These are phyloP conservation scores for Clarias magur DNA, from an alignment of 2,113 vertebrate species.

Conservation along the genomic window DNA sequence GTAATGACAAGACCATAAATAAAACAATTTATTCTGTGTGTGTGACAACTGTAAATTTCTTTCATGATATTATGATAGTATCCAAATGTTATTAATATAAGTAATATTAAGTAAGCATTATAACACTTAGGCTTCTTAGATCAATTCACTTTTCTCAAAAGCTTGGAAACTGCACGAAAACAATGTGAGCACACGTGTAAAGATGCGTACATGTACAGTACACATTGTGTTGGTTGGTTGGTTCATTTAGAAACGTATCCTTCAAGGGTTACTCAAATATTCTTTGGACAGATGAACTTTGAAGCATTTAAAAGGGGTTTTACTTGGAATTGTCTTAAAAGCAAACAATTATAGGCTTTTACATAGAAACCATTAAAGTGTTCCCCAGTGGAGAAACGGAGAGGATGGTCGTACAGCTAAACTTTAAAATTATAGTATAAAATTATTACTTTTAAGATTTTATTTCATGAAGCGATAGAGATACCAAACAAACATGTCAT, in stretches of 20 bases:
- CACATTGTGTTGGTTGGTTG: neutral
- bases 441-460: neutral
- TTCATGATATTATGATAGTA: neutral
- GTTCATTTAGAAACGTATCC: neutral
- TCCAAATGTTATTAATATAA: neutral
- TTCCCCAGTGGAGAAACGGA: neutral
- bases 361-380: neutral
- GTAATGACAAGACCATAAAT: slow-evolving; percentile 36
- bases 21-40: slow-evolving; percentile 19
- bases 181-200: neutral
- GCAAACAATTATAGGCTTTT: neutral
- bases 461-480: neutral
- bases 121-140: neutral
- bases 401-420: neutral
- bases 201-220: neutral
- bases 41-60: slow-evolving; percentile 11
- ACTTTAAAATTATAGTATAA: neutral
- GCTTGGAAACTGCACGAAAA: neutral
- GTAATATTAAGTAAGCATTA: neutral
- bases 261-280: neutral
- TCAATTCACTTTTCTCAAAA: neutral
- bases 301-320: neutral
- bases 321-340: neutral
- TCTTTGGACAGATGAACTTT: neutral
- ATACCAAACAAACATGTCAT: neutral